phyloP scores from a whole-genome alignment of 1,140 invertebrate species.

The Grapholita molesta region DNA sequence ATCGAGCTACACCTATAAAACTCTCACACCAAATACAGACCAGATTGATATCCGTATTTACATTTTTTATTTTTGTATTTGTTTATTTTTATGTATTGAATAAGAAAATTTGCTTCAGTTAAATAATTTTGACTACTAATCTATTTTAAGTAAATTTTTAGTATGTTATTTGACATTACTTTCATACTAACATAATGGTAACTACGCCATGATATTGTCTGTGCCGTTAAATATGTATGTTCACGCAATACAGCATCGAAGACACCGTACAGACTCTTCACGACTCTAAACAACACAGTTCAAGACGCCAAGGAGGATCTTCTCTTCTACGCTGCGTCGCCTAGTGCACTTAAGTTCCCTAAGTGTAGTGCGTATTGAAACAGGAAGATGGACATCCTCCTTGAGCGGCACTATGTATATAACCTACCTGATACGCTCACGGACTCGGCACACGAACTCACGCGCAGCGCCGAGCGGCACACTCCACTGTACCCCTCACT shows the following conservation, averaged over 20 bases:
- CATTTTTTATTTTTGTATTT: constrained; percentile 28
- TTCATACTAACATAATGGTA: constrained; percentile 5
- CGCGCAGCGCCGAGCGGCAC: constrained; percentile 33
- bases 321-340: constrained; percentile 20
- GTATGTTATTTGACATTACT: constrained; percentile 23
- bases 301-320: constrained; percentile 42
- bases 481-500: constrained; percentile 74
- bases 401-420: constrained; percentile 38
- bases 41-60: constrained; percentile 40
- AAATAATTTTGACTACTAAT: constrained; percentile 20
- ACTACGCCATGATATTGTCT: constrained; percentile 15
- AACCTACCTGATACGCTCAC: constrained; percentile 31
- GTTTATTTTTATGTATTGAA: constrained; percentile 23
- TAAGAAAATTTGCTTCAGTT: constrained; percentile 5
- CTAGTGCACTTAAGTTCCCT: neutral
- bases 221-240: constrained; percentile 17
- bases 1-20: constrained; percentile 72
- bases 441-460: constrained; percentile 36
- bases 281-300: constrained; percentile 57
- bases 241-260: constrained; percentile 17
- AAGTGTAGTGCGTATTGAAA: neutral
- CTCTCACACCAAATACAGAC: constrained; percentile 74
- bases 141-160: constrained; percentile 17
- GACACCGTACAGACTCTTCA: constrained; percentile 61
- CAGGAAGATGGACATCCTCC: constrained; percentile 34